Base-by-base conservation (phyloP, 2,113 vertebrate species). In the Holacanthus passer region DNA sequence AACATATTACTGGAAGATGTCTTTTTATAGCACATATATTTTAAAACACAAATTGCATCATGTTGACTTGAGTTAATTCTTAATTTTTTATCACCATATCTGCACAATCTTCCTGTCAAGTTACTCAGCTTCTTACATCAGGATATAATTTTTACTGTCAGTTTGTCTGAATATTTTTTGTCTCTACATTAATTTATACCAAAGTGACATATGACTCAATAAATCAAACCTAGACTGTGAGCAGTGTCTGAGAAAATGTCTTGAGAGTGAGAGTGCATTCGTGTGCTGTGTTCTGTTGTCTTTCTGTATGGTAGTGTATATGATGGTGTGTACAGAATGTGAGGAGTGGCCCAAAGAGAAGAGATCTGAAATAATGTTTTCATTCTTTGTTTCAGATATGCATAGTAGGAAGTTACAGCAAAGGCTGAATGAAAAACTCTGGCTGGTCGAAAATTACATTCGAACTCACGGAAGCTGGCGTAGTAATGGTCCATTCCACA, bases 361-460 rank as follows among this genome's bases (percentile, higher is more conserved):
- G 95, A 96, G 95, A 96, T 95, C 95, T 96, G 95, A 96, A 96
- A 96, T 96, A 96, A 96, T 94, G 93, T 90, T 96, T 94, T 95
- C 87, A 83, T 96, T 96, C 93, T 95, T 94, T 96, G 94, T 96
- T 96, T 95, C 95, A 96, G 95, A 96, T 95, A 89, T 93, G 93
- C 93, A 94, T 95, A 96, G 92, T 96, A 96, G 95, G 95, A 96
- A 95, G 94, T 94, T 94, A 95, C 91, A 95, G 93, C 94, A 94
- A 60, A 96, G 94, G 92, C 93, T 94, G 94, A 96, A 93, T 95
- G 94, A 95, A 91, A 96, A 95, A 95, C 91, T 94, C 94, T 95
- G 94, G 94, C 93, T 92, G 94, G 91, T 92, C 89, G 94, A 95
- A 94, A 95, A 95, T 95, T 91, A 94, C 94, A 90, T 95, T 86